Evolutionary conservation across 2,113 vertebrate species (phyloP).

Genomic region (Pelecanoides urinatrix): DNA sequence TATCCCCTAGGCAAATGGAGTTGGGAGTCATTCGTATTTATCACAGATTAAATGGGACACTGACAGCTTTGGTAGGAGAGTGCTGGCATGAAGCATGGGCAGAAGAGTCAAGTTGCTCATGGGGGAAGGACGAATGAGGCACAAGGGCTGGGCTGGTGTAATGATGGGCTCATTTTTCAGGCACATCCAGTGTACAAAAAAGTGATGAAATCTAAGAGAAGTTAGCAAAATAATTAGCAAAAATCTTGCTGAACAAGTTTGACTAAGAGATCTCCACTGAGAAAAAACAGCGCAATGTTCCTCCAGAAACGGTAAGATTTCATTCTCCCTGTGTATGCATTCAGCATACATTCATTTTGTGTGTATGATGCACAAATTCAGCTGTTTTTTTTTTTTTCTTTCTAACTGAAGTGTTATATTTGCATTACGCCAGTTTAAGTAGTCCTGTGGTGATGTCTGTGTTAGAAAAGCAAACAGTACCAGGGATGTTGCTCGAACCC

Average conservation of each 20-base stretch:
- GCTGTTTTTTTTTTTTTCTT: background rate
- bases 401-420: background rate
- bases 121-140: background rate
- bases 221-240: background rate
- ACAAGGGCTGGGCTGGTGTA: background rate
- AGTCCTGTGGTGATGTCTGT: background rate
- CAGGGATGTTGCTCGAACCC: background rate
- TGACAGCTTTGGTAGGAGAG: slow-evolving; percentile 4
- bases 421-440: background rate
- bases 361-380: background rate
- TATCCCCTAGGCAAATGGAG: slow-evolving; percentile 36
- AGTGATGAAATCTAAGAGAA: background rate
- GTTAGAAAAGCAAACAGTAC: background rate
- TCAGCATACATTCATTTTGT: too few relatives aligned
- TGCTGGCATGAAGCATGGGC: background rate
- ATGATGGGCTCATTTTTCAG: background rate
- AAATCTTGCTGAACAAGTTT: background rate
- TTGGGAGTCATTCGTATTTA: background rate
- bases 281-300: background rate
- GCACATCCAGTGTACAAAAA: background rate
- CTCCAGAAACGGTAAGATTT: background rate
- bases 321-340: accelerated
- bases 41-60: slow-evolving; percentile 43
- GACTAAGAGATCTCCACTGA: background rate
- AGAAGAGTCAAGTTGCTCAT: background rate